phyloP scores from a whole-genome alignment of 2,888 invertebrate species.

The Chloroclysta siterata region DNA sequence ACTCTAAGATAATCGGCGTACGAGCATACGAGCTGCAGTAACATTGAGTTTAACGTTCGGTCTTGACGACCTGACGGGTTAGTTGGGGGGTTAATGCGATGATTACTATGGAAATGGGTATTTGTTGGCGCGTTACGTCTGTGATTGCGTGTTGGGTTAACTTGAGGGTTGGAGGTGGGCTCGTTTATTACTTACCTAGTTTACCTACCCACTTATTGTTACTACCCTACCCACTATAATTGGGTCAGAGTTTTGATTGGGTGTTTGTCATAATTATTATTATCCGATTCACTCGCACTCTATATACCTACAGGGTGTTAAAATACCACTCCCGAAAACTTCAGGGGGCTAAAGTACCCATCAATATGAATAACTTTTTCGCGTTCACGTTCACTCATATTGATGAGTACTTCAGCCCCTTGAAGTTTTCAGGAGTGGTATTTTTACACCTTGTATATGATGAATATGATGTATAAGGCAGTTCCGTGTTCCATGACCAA shows the following conservation, averaged over 20 bases:
- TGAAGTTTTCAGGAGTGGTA: too few species aligned
- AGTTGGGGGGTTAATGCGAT: slow-evolving; percentile 49
- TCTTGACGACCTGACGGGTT: slow-evolving; percentile 62
- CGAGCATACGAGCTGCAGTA: slow-evolving; percentile 62
- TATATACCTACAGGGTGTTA: too few species aligned
- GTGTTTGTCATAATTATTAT: neutral
- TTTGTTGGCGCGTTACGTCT: slow-evolving; percentile 60
- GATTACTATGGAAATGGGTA: slow-evolving; percentile 50
- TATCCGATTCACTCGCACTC: neutral
- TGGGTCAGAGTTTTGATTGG: neutral
- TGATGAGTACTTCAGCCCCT: too few species aligned
- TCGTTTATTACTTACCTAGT: slow-evolving; percentile 22
- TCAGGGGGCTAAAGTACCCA: too few species aligned
- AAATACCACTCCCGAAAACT: too few species aligned
- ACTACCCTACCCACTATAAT: neutral
- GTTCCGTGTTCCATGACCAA: too few species aligned
- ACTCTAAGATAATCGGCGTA: slow-evolving; percentile 76
- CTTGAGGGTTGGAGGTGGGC: slow-evolving; percentile 38
- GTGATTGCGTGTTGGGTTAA: slow-evolving; percentile 52
- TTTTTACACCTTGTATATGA: too few species aligned
- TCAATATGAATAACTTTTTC: too few species aligned
- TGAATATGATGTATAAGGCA: too few species aligned
- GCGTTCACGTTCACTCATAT: too few species aligned
- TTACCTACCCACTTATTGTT: slow-evolving; percentile 1
- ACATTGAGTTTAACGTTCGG: slow-evolving; percentile 73